phyloP scores from a whole-genome alignment of 2,797 vertebrate species.

The Rhodeus uyekii region DNA sequence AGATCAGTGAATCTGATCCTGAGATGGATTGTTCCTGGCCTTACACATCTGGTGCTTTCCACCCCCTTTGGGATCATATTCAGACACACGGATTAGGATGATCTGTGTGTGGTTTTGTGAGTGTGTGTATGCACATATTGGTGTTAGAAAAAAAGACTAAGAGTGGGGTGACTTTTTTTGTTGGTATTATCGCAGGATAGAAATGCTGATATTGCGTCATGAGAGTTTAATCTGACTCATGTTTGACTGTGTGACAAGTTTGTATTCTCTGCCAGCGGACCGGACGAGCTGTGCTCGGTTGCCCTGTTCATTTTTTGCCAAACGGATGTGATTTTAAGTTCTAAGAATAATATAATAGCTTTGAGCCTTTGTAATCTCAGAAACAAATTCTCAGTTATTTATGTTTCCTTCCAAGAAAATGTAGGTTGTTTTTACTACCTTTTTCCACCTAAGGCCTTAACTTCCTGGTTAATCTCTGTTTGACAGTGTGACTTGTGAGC shows the following conservation, averaged over 20 bases:
- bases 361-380: conserved; percentile 2
- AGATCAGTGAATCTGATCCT: conserved; percentile 37
- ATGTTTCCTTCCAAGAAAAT: conserved; percentile 10
- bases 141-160: conserved; percentile 27
- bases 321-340: conserved; percentile 14
- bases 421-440: not conserved
- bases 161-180: not conserved
- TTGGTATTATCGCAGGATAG: conserved; percentile 20
- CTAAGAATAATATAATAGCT: conserved; percentile 11
- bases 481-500: not conserved
- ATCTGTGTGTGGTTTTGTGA: conserved; percentile 17
- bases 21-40: conserved; percentile 26
- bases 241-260: conserved; percentile 4
- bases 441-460: not conserved
- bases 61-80: conserved; percentile 23
- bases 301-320: not conserved
- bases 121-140: not conserved
- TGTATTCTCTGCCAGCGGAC: not conserved
- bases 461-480: conserved; percentile 9
- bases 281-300: not conserved
- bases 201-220: conserved; percentile 40
- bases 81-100: conserved; percentile 36
- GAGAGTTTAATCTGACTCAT: conserved; percentile 15
- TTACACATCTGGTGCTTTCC: conserved; percentile 20
- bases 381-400: not conserved